Evolutionary conservation across 2,113 vertebrate genomes (phyloP).

Genomic region (Lathamus discolor): DNA sequence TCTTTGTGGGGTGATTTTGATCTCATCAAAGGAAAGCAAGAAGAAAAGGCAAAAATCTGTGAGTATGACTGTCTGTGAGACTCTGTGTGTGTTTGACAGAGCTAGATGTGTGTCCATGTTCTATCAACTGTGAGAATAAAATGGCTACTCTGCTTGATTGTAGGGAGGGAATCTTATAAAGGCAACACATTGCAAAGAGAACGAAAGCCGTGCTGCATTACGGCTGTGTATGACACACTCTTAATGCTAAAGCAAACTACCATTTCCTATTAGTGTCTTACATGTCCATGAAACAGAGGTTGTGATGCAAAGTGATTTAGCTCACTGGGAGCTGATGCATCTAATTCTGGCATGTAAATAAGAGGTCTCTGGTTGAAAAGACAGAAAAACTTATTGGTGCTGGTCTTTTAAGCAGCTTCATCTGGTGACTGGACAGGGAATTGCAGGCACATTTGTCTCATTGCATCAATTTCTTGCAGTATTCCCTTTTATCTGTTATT

Average conservation of each 20-base stretch:
- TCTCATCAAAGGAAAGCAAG: neutral
- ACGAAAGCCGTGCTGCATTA: neutral
- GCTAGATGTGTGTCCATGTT: neutral
- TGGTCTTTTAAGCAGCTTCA: constrained; percentile 26
- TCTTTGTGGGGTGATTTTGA: neutral
- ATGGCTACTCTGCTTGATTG: neutral
- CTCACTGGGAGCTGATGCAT: neutral
- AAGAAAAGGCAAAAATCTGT: neutral
- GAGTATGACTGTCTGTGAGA: neutral
- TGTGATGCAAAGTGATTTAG: neutral
- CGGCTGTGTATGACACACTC: neutral
- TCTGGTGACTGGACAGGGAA: constrained; percentile 9
- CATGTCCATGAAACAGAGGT: neutral
- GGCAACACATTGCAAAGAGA: neutral
- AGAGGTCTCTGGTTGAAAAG: neutral
- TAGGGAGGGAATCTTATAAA: neutral
- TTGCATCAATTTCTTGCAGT: neutral
- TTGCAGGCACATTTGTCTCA: constrained; percentile 1
- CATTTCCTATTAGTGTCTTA: constrained; percentile 44
- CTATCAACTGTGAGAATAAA: neutral
- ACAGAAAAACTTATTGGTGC: neutral
- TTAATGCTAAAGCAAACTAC: neutral
- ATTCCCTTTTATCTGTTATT: neutral
- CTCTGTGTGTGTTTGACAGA: neutral
- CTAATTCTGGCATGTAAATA: neutral